phyloP scores from a whole-genome alignment of 2,113 vertebrate species.

The Tyrannus savana region DNA sequence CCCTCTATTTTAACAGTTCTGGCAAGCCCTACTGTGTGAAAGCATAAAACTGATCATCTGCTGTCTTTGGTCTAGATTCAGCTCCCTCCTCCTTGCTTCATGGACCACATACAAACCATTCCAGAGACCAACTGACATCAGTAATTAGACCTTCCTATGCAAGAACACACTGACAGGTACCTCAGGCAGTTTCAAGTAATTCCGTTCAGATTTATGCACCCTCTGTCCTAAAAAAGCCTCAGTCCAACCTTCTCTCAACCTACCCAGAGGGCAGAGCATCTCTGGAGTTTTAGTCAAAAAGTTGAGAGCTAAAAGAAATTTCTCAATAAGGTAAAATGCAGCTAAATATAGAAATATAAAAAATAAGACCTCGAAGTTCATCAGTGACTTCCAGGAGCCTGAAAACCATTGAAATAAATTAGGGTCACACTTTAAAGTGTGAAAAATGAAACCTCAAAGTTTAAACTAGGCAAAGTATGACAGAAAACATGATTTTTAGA shows the following conservation, averaged over 20 bases:
- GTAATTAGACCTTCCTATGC: slow-evolving; percentile 27
- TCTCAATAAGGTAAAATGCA: background rate
- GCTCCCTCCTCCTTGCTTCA: slow-evolving; percentile 10
- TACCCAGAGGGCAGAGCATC: slow-evolving; percentile 35
- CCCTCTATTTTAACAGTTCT: background rate
- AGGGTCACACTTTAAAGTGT: background rate
- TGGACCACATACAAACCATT: background rate
- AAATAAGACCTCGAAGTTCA: background rate
- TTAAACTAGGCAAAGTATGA: background rate
- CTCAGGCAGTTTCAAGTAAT: slow-evolving; percentile 47
- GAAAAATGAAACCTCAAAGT: background rate
- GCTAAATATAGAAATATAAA: background rate
- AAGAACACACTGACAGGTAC: slow-evolving; percentile 51
- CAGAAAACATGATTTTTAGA: background rate
- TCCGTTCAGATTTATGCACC: slow-evolving; percentile 12
- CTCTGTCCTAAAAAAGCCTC: slow-evolving; percentile 29
- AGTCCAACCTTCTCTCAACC: slow-evolving; percentile 30
- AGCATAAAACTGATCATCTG: background rate
- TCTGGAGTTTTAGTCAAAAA: slow-evolving; percentile 7
- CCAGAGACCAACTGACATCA: slow-evolving; percentile 32
- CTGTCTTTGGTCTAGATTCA: slow-evolving; percentile 31
- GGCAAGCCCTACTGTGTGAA: slow-evolving; percentile 9
- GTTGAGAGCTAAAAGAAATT: background rate
- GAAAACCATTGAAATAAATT: background rate
- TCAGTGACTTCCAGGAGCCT: background rate